These are phyloP conservation scores for Melieria omissa DNA, from an alignment of 2,888 invertebrate species.

Conservation along the genomic window DNA sequence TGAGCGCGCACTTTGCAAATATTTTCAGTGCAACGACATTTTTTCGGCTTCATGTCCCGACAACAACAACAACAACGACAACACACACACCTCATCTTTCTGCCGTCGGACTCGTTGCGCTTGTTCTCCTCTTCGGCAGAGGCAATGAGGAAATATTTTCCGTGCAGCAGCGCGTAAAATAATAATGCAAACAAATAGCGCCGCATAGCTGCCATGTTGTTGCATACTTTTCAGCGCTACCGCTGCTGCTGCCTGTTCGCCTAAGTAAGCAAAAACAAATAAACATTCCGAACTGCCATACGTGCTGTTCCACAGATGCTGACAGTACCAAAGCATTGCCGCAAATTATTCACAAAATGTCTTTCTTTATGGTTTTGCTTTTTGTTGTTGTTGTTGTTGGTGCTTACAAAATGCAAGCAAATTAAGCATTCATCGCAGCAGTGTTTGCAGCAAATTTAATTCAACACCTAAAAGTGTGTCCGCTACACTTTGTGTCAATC, in stretches of 20 bases:
- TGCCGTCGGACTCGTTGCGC: not conserved
- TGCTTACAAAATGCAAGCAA: too few relatives aligned
- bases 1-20: too few relatives aligned
- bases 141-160: slow-evolving; percentile 21
- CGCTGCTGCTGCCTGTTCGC: not conserved
- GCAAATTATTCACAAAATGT: not conserved
- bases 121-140: not conserved
- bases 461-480: too few relatives aligned
- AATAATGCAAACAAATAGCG: slow-evolving; percentile 46
- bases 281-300: not conserved
- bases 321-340: not conserved
- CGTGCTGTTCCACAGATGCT: slow-evolving; percentile 1
- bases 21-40: too few relatives aligned
- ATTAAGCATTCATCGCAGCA: too few relatives aligned
- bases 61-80: too few relatives aligned
- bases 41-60: too few relatives aligned
- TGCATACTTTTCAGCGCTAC: slow-evolving; percentile 51
- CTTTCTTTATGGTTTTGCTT: not conserved
- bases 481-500: too few relatives aligned
- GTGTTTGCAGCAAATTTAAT: too few relatives aligned
- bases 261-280: too few relatives aligned
- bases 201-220: slow-evolving; percentile 20
- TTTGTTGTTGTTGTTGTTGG: not conserved
- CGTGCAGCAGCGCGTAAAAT: slow-evolving; percentile 59
- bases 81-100: not conserved